Percentiles rank a stretch among this genome's conserved stretches.
These are phyloP conservation scores for Notechis scutatus DNA, from an alignment of 2,113 vertebrate genomes.

Conservation along the genomic window DNA sequence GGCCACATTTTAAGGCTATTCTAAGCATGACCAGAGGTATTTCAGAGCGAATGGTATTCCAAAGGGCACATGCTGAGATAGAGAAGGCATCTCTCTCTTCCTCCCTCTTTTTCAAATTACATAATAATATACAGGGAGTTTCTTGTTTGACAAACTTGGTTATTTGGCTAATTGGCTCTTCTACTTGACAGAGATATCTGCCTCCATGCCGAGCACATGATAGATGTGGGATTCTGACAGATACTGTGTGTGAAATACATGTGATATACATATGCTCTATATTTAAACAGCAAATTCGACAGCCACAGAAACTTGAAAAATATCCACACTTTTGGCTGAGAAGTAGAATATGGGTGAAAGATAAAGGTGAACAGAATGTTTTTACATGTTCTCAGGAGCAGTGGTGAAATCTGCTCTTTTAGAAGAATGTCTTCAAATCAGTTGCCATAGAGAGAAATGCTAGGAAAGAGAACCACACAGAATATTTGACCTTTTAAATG, in stretches of 20 bases:
- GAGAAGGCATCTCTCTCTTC: background rate
- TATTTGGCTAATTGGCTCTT: background rate
- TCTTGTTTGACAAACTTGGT: background rate
- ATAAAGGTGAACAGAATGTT: conserved; percentile 8
- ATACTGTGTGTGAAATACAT: background rate
- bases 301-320: conserved; percentile 22
- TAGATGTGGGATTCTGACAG: background rate
- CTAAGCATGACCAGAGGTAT: background rate
- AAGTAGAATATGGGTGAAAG: background rate
- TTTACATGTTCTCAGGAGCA: background rate
- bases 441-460: conserved; percentile 43
- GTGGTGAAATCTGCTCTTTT: conserved; percentile 7
- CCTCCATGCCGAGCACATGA: background rate
- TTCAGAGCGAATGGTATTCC: background rate
- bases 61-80: background rate
- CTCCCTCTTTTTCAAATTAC: background rate
- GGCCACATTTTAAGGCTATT: background rate
- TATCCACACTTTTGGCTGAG: background rate
- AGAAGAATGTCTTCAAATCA: conserved; percentile 31
- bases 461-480: background rate
- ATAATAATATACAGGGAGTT: background rate
- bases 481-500: conserved; percentile 31
- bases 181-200: background rate
- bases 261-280: background rate
- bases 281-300: background rate